These are phyloP conservation scores for Megaustenia siamemsis DNA, from an alignment of 2,888 invertebrate genomes.

Conservation along the genomic window DNA sequence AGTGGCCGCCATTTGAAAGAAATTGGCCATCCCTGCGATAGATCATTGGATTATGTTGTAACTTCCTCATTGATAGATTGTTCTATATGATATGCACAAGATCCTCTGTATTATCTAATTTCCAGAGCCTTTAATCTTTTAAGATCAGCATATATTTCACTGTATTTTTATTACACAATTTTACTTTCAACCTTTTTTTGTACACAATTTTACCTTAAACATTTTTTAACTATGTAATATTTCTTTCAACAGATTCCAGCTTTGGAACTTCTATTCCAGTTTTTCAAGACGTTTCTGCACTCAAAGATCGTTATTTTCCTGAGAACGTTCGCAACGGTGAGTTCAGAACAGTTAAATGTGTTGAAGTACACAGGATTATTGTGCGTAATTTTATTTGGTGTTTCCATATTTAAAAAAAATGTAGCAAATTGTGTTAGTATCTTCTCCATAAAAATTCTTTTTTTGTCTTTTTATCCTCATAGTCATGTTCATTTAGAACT, in stretches of 20 bases:
- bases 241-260: conserved; percentile 7
- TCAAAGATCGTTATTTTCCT: conserved; percentile 16
- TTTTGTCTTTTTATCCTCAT: too few species aligned
- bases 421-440: too few species aligned
- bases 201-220: not conserved
- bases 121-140: not conserved
- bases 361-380: too few species aligned
- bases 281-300: conserved; percentile 25
- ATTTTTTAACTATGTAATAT: not conserved
- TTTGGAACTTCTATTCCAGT: conserved; percentile 2
- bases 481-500: too few species aligned
- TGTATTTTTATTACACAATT: not conserved
- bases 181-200: not conserved
- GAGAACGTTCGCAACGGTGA: conserved; percentile 41
- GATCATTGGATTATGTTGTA: too few species aligned
- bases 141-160: not conserved
- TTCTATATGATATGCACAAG: too few species aligned
- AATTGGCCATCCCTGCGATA: too few species aligned
- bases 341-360: not conserved
- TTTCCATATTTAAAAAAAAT: too few species aligned
- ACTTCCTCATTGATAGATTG: too few species aligned
- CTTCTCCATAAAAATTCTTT: too few species aligned
- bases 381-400: too few species aligned
- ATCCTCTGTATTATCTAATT: not conserved
- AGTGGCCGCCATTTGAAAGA: too few species aligned